Evolutionary conservation across 2,113 vertebrate species (phyloP), one percentile per base, ranked within the genome.

Genomic region (Bombycilla garrulus): DNA sequence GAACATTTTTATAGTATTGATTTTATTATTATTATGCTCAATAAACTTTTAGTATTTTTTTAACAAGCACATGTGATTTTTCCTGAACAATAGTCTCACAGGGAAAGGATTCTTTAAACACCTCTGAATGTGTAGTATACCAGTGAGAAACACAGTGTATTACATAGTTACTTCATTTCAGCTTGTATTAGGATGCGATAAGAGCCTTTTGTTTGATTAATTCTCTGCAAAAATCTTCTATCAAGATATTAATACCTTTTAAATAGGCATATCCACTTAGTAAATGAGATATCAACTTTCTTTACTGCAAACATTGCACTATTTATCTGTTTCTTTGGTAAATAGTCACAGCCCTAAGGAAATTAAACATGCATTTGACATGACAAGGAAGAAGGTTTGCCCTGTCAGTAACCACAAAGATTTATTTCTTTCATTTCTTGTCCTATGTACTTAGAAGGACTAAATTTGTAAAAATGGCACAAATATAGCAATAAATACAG

Each of bases 21-120:
- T 97, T 94, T 97, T 92, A 94, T 91, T 94, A 94, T 94, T 81
- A 92, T 90, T 96, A 95, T 78, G 87, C 62, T 95, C 85, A 86
- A 93, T 95, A 95, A 96, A 92, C 2, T 77, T 88, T 82, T 47
- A 91, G 38, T 64, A 25, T 91, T 91, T 92, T 93, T 87, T 87
- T 38, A 95, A 81, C 84, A 95, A 64, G 90, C 69, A 54, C 50
- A 61, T 69, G 24, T 64, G 72, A 72, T 95, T 96, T 96, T 97
- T 58, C 65, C 57, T 86, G 61, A 92, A 73, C 5, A 36, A 88
- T 77, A 51, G 42, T 82, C 74, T 69, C 70, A 6, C 11, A 60
- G 71, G 74, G 80, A 91, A 96, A 85, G 10, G 24, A 92, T 0
- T 0, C 11, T 95, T 94, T 92, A 84, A 90, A 71, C 22, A 73